Evolutionary conservation across 2,113 vertebrate species (phyloP).

Genomic region (Hippocampus abdominalis): DNA sequence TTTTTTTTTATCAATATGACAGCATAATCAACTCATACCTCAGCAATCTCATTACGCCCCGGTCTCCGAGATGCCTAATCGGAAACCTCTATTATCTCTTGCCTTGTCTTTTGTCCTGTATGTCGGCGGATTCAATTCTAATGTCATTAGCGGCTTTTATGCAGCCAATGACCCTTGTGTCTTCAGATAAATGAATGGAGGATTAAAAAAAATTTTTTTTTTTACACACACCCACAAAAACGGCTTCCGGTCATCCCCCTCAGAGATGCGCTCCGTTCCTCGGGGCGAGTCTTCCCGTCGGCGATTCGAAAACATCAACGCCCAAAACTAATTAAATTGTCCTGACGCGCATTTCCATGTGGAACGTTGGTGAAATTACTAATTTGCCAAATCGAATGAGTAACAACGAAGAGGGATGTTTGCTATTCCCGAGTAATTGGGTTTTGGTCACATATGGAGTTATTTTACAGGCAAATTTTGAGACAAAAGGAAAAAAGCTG

Average conservation of each 20-base stretch:
- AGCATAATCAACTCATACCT: constrained; percentile 59
- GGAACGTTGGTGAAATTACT: neutral
- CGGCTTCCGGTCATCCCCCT: constrained; percentile 19
- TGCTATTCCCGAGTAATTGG: neutral
- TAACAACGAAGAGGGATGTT: neutral
- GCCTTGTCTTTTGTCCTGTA: constrained; percentile 49
- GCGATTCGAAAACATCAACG: constrained; percentile 2
- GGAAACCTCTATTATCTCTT: constrained; percentile 49
- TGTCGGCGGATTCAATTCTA: constrained; percentile 54
- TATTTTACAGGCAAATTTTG: too few relatives aligned
- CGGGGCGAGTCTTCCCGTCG: neutral
- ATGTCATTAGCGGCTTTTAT: constrained; percentile 56
- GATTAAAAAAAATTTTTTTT: constrained; percentile 1
- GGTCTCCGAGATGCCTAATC: constrained; percentile 55
- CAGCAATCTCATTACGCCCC: constrained; percentile 51
- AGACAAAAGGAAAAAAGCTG: too few relatives aligned
- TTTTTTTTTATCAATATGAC: constrained; percentile 53
- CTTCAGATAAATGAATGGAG: constrained; percentile 43
- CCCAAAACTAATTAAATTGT: neutral
- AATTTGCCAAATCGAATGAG: constrained; percentile 10
- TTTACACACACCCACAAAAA: constrained; percentile 14
- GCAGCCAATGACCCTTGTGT: constrained; percentile 33
- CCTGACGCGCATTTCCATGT: constrained; percentile 1
- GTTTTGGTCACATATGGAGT: too few relatives aligned
- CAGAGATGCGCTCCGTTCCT: constrained; percentile 27